phyloP scores from a whole-genome alignment of 2,888 invertebrate genomes.

The Pycnomerus fuliginosus region DNA sequence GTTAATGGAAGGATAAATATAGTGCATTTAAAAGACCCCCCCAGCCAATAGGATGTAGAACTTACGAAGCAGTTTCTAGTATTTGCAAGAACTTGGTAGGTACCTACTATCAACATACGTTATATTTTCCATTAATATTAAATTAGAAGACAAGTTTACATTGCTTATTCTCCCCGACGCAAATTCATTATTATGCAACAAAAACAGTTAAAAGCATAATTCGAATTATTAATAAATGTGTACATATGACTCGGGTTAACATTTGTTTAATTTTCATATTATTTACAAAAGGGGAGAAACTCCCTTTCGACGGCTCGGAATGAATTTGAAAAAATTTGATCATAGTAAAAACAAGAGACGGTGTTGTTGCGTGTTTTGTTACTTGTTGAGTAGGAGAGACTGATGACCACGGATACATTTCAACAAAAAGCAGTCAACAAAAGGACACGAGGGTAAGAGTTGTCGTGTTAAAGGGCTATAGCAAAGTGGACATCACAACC shows the following conservation, averaged over 20 bases:
- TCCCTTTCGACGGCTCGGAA: no score
- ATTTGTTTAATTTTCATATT: conserved; percentile 21
- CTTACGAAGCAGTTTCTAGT: no score
- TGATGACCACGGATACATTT: background rate
- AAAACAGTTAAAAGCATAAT: conserved; percentile 19
- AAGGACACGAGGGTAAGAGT: conserved; percentile 13
- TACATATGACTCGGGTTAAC: conserved; percentile 17
- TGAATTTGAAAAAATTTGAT: no score
- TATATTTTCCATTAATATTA: conserved; percentile 21
- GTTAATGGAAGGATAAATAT: no score
- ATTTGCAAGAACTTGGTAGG: no score
- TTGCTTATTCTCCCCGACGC: conserved; percentile 16
- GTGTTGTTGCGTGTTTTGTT: no score
- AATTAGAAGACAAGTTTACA: conserved; percentile 11
- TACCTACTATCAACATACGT: no score
- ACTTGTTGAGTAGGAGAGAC: no score
- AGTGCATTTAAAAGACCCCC: no score
- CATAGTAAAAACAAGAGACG: no score
- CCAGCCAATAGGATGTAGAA: no score
- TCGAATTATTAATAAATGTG: conserved; percentile 19
- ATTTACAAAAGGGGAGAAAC: no score
- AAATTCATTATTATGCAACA: conserved; percentile 12
- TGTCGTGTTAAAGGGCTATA: conserved; percentile 29
- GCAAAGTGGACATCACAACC: conserved; percentile 27
- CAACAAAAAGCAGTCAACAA: conserved; percentile 12